Percentiles rank a stretch among this genome's conserved stretches.
Conservation (phyloP, 64 coral and sea anemone genomes). For the Cladopsammia gracilis region DNA sequence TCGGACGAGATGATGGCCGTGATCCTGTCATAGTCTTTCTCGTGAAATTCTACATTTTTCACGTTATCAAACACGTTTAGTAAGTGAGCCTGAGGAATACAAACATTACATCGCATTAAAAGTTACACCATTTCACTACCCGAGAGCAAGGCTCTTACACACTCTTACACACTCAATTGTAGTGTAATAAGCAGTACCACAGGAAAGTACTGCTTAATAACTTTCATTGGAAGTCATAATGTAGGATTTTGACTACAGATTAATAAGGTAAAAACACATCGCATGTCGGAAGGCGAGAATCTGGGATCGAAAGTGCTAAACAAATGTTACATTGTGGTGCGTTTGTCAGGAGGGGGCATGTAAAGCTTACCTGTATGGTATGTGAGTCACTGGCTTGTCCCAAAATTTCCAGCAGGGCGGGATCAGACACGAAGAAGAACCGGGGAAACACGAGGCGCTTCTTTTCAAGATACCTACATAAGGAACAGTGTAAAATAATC, state of each 20-base stretch:
- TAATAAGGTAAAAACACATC: no score
- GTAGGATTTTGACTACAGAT: no score
- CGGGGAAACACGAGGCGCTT: constrained; percentile 92
- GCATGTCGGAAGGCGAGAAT: no score
- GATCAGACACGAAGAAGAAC: constrained; percentile 96
- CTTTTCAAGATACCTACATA: constrained; percentile 87
- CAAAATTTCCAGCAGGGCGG: constrained; percentile 89
- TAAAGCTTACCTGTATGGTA: constrained; percentile 75
- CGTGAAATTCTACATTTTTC: constrained; percentile 88
- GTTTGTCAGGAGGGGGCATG: no score
- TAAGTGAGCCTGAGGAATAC: constrained; percentile 71
- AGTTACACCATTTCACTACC: not conserved
- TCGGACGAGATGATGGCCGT: constrained; percentile 92
- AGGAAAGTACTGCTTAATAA: no score
- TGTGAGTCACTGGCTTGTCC: constrained; percentile 96
- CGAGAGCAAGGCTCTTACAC: no score
- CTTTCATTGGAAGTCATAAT: no score
- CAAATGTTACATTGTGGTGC: no score
- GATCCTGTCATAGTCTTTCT: constrained; percentile 96
- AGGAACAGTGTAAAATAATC: not conserved
- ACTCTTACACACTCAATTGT: no score
- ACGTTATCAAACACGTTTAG: constrained; percentile 95
- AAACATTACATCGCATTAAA: not conserved
- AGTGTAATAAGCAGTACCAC: no score
- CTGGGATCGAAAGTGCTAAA: no score